Percentiles rank a stretch among this genome's conserved stretches.
These are phyloP conservation scores for Boleophthalmus pectinirostris DNA, from an alignment of 2,113 vertebrate genomes.

Conservation along the genomic window DNA sequence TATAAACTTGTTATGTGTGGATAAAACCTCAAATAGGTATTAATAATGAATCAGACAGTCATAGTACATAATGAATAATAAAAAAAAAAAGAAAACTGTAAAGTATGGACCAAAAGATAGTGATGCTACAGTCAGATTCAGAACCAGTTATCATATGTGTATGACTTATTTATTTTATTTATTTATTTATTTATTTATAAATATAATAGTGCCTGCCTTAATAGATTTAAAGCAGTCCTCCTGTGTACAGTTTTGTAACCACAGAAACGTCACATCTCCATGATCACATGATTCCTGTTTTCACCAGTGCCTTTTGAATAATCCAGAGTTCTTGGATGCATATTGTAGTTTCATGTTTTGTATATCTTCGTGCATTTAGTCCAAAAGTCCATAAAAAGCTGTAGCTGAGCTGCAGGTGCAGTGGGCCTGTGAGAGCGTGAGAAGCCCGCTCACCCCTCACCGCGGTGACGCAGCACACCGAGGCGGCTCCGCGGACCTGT, in stretches of 20 bases:
- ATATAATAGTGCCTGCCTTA: not conserved
- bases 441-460: constrained; percentile 34
- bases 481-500: constrained; percentile 54
- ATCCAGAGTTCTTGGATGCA: constrained; percentile 24
- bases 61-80: too few relatives aligned
- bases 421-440: constrained; percentile 35
- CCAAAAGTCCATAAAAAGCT: constrained; percentile 51
- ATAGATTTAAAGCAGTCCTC: constrained; percentile 12
- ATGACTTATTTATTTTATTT: too few relatives aligned
- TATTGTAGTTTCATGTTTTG: constrained; percentile 21
- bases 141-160: too few relatives aligned
- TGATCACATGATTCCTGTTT: constrained; percentile 74
- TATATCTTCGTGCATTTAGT: constrained; percentile 53
- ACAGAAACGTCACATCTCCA: constrained; percentile 18
- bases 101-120: not conserved
- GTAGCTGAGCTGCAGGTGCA: constrained; percentile 60
- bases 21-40: too few relatives aligned
- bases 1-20: too few relatives aligned
- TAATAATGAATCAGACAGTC: too few relatives aligned
- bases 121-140: not conserved
- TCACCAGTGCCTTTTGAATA: constrained; percentile 1
- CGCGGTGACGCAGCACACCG: constrained; percentile 37
- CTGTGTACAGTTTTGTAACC: constrained; percentile 44
- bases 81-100: too few relatives aligned
- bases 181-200: not conserved